A percentile compares a stretch with the other conserved stretches of the same genome.
Evolutionary conservation across 2,113 vertebrate genomes (phyloP).

Genomic region (Thymallus thymallus): DNA sequence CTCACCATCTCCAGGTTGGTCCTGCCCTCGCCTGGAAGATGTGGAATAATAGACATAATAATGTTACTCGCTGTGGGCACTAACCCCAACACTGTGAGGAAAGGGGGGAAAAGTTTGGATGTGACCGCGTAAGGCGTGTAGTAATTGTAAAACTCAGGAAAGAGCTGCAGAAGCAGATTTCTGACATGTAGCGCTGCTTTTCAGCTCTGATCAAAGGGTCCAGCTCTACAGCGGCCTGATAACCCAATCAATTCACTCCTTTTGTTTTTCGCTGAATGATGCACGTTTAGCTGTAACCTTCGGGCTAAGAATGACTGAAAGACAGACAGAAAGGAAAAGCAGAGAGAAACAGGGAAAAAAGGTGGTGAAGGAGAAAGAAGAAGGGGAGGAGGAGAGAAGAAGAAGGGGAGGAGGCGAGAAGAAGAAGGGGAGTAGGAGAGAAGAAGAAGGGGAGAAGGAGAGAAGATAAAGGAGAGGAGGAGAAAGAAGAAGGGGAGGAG

Average conservation of each 20-base stretch:
- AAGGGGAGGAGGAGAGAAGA: conserved; percentile 32
- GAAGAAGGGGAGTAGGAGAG: no score
- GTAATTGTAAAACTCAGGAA: conserved; percentile 79
- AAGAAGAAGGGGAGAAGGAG: no score
- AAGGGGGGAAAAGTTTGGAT: conserved; percentile 64
- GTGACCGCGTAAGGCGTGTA: conserved; percentile 67
- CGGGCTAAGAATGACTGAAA: conserved; percentile 71
- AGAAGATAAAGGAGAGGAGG: no score
- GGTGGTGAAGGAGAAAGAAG: not conserved
- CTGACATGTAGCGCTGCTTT: conserved; percentile 75
- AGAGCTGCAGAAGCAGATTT: conserved; percentile 78
- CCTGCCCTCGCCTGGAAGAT: conserved; percentile 37
- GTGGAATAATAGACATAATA: conserved; percentile 47
- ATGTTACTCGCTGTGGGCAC: conserved; percentile 51
- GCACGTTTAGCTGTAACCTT: conserved; percentile 83
- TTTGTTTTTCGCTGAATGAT: conserved; percentile 89
- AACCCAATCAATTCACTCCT: conserved; percentile 78
- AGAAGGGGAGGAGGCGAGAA: conserved; percentile 29
- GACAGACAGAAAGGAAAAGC: not conserved
- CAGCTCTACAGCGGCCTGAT: conserved; percentile 67
- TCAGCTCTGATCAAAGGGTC: conserved; percentile 79
- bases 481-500: no score
- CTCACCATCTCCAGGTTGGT: conserved; percentile 35
- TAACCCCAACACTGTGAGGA: conserved; percentile 54
- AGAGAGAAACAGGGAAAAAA: conserved; percentile 28